Evolutionary conservation across 1,140 invertebrate genomes (phyloP), one percentile per base, ranked within the genome.

Genomic region (Eurosta solidaginis): DNA sequence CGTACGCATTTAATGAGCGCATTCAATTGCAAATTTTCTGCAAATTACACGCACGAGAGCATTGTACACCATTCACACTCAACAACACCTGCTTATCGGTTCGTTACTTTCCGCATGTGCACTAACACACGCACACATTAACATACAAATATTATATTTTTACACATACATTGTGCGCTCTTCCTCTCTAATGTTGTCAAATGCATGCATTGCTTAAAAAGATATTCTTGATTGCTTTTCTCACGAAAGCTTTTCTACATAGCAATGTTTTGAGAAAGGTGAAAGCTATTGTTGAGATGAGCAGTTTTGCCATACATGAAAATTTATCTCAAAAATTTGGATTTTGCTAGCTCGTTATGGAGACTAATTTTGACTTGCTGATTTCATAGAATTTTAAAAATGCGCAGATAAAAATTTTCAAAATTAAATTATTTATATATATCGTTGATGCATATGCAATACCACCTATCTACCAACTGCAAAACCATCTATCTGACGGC

Each of bases 1-100:
- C 59, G 59, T 68, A 68, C 59, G 59, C 59, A 68, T 68, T 68
- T 68, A 68, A 68, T 68, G 59, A 68, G 59, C 59, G 59, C 59
- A 40, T 68, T 68, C 59, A 68, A 14, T 68, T 68, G 59, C 59
- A 68, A 68, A 68, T 68, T 68, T 68, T 68, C 59, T 68, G 59
- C 59, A 68, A 68, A 68, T 68, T 68, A 68, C 59, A 68, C 36
- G 59, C 36, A 68, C 59, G 59, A 68, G 59, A 68, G 20, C 33
- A 17, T 36, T 14, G 10, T 29, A n/a, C n/a, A n/a, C n/a, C n/a
- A n/a, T n/a, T n/a, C n/a, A n/a, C 20, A 3, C 7, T n/a, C 25
- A 17, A 5, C 29, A 33, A n/a, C 49, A 20, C 59, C 29, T n/a
- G n/a, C 33, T 22, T 25, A 3, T 29, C 54, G 6, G 27, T 29